Base-by-base conservation (phyloP, 2,888 invertebrate genomes). In the Anaspis maculata region DNA sequence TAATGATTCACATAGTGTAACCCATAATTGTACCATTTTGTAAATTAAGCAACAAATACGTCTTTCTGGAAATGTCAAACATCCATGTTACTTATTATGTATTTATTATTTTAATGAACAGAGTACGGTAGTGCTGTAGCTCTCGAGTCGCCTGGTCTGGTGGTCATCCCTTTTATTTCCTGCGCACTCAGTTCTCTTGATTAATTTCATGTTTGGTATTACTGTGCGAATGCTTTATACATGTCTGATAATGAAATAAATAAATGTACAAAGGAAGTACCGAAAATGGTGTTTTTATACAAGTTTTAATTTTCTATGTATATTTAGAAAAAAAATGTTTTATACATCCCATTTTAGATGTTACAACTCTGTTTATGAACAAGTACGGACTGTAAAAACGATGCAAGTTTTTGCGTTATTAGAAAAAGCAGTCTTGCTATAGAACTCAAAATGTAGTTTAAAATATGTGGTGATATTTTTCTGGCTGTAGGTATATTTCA, bases 171-270 rank as follows among this genome's bases (percentile, higher is more conserved):
- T 31, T 22, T 54, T 53, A 41, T 37, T 51, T 54, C 50, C 54
- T 56, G 56, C 56, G 56, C 61, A 57, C 57, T 58, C 58, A 59
- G 52, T 62, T 61, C 55, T 59, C 53, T 62, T 58, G n/a, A n/a
- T n/a, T n/a, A n/a, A 55, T 64, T 66, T 66, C 62, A 62, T 66
- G 60, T 66, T 67, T 67, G 67, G 66, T 67, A 68, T 67, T 65
- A 66, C 64, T 68, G 68, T 68, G 67, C 67, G 68, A 68, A 68
- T 68, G 68, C 69, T 68, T 69, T 69, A 69, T 69, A 69, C 67
- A 68, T 68, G 67, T 68, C 67, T 67, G 66, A 67, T 64, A 65
- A 54, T 57, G 57, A 58, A 65, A 62, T 64, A 68, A 68, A 68
- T 68, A 68, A 68, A 68, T 68, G 68, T 69, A 68, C 67, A 69